These are phyloP conservation scores for Masticophis lateralis DNA, from an alignment of 2,797 vertebrate genomes.

Conservation along the genomic window DNA sequence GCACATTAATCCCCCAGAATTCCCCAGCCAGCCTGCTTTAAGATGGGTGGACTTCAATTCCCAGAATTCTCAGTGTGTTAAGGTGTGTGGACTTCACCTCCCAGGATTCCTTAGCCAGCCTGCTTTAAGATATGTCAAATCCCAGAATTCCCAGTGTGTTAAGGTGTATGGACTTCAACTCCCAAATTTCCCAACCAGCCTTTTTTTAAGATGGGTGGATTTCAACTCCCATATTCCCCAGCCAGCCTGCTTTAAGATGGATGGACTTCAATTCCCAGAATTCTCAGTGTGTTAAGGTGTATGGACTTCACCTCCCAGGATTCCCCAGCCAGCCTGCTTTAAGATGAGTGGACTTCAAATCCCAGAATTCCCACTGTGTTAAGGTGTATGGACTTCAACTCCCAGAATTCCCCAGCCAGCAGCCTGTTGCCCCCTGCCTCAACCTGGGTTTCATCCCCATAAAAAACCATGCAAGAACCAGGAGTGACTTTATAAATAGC, in stretches of 20 bases:
- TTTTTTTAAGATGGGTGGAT: too few species aligned
- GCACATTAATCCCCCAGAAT: too few species aligned
- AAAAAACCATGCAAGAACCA: background rate
- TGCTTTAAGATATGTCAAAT: too few species aligned
- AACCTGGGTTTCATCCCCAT: background rate
- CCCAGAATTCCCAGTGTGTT: too few species aligned
- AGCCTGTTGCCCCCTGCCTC: background rate
- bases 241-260: background rate
- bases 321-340: rapidly evolving
- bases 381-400: background rate
- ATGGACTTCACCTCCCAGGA: background rate
- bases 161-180: too few species aligned
- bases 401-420: background rate
- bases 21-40: too few species aligned
- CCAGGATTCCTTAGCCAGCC: background rate
- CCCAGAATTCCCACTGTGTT: background rate
- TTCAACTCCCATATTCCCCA: background rate
- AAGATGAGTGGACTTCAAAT: rapidly evolving
- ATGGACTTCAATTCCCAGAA: background rate
- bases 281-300: background rate
- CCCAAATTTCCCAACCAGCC: too few species aligned
- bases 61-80: background rate
- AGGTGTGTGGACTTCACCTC: too few species aligned
- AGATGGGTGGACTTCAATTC: too few species aligned
- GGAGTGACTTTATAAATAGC: background rate